A percentile compares a stretch with the other conserved stretches of the same genome.
Evolutionary conservation across 1,140 invertebrate genomes (phyloP).

Genomic region (Phymorhynchus buccinoides): DNA sequence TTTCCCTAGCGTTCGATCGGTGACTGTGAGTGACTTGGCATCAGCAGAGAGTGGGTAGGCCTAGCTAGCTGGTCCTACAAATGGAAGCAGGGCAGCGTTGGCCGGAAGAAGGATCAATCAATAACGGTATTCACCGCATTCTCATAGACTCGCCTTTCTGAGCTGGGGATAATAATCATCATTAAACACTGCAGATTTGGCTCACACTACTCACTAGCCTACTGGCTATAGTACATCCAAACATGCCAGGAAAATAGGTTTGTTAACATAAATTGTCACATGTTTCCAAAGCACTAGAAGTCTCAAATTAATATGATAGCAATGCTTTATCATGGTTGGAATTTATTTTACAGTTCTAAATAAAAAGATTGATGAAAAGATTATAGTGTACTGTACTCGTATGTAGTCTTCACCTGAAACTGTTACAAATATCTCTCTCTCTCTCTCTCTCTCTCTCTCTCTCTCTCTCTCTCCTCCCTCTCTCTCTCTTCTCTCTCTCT

Average conservation of each 20-base stretch:
- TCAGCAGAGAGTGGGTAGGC: background rate
- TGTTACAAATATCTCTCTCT: background rate
- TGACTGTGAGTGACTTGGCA: background rate
- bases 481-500: background rate
- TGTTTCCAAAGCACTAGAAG: no score
- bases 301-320: no score
- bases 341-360: no score
- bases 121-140: constrained; percentile 7
- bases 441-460: background rate
- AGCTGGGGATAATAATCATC: background rate
- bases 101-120: constrained; percentile 6
- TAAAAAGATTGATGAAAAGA: no score
- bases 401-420: no score
- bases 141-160: background rate
- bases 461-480: background rate
- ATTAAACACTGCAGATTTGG: background rate
- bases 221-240: no score
- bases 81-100: background rate
- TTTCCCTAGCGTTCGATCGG: background rate
- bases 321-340: no score
- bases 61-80: background rate
- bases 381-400: no score
- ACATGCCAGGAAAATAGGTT: background rate
- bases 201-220: background rate
- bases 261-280: background rate